Evolutionary conservation across 2,888 invertebrate genomes (phyloP).

Genomic region (Cataglyphis albicans): DNA sequence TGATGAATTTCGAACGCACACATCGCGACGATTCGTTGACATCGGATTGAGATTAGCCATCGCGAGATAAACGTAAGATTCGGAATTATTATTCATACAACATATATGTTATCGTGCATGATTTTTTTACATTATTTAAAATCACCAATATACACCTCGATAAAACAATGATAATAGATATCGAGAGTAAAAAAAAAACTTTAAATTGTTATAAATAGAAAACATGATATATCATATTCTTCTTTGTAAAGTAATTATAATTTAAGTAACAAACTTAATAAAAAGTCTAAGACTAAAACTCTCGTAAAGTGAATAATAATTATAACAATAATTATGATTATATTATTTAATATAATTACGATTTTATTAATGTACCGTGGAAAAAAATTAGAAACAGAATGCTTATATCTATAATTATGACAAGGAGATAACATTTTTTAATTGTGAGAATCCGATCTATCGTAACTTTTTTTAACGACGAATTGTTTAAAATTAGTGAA

Average conservation of each 20-base stretch:
- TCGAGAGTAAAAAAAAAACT: not conserved
- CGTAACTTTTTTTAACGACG: not conserved
- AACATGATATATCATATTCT: not conserved
- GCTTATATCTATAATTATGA: not conserved
- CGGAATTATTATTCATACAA: not conserved
- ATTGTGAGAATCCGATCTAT: slow-evolving; percentile 10
- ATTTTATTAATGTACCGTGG: not conserved
- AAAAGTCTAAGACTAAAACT: not conserved
- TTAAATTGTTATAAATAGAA: not conserved
- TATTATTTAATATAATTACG: not conserved
- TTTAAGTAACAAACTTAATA: not conserved
- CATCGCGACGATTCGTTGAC: not conserved
- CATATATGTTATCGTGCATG: not conserved
- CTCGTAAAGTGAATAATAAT: not conserved
- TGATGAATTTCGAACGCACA: slow-evolving; percentile 35
- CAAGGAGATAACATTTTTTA: not conserved
- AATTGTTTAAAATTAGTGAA: slow-evolving; percentile 31
- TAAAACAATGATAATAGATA: not conserved
- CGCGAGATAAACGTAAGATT: not conserved
- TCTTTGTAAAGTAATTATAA: not conserved
- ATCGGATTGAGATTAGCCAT: not conserved
- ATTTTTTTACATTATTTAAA: not conserved
- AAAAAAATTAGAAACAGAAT: not conserved
- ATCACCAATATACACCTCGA: not conserved
- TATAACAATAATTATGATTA: not conserved